These are phyloP conservation scores for Falco biarmicus DNA, from an alignment of 2,797 vertebrate genomes.

Conservation along the genomic window DNA sequence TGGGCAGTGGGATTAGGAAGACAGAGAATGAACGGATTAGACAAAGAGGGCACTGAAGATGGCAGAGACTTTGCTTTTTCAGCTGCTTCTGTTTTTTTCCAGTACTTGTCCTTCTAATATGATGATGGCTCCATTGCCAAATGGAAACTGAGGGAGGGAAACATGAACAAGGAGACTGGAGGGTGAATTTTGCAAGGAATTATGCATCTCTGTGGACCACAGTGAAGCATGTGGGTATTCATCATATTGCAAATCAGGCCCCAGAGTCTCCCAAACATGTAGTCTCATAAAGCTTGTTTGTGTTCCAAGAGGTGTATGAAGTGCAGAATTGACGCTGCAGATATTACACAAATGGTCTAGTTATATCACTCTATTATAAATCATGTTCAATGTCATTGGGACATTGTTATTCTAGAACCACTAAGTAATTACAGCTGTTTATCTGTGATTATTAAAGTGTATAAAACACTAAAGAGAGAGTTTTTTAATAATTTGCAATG, in stretches of 20 bases:
- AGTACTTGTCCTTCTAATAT: background rate
- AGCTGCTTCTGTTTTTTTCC: background rate
- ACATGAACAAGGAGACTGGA: background rate
- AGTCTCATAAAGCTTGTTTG: background rate
- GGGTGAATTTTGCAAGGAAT: background rate
- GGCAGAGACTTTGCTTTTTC: background rate
- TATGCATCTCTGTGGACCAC: rapidly evolving
- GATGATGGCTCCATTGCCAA: background rate
- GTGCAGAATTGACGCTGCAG: background rate
- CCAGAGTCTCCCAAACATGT: background rate
- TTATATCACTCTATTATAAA: background rate
- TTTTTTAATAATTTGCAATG: background rate
- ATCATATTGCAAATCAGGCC: background rate
- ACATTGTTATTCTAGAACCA: background rate
- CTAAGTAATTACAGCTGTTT: background rate
- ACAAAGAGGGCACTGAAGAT: background rate
- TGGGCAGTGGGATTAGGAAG: background rate
- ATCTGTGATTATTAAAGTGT: background rate
- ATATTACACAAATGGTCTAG: background rate
- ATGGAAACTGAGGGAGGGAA: background rate
- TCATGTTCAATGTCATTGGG: background rate
- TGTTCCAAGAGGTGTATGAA: background rate
- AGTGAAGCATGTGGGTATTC: background rate
- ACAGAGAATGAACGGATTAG: background rate
- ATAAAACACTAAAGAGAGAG: background rate